Conservation (phyloP, 2,888 invertebrate genomes). For the Rhagophthalmus giganteus region DNA sequence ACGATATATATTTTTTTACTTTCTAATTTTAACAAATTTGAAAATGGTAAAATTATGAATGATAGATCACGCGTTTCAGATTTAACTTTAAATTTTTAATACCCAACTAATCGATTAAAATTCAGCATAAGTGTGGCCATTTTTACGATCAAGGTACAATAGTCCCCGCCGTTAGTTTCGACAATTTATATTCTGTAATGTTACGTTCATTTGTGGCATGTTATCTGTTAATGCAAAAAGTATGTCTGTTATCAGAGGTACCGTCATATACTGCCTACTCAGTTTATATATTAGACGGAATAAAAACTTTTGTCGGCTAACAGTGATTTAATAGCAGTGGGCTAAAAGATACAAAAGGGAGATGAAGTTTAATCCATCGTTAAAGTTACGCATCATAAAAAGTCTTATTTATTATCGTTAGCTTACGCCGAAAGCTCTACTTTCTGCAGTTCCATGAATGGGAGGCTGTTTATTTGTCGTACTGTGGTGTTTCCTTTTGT, state of each 20-base stretch:
- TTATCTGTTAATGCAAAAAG: slow-evolving; percentile 3
- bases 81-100: too few relatives aligned
- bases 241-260: slow-evolving; percentile 4
- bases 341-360: slow-evolving; percentile 8
- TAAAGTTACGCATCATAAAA: slow-evolving; percentile 14
- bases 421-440: slow-evolving; percentile 1
- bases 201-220: background rate
- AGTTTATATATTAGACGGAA: slow-evolving; percentile 2
- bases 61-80: too few relatives aligned
- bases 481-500: slow-evolving; percentile 11
- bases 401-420: slow-evolving; percentile 14
- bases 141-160: too few relatives aligned
- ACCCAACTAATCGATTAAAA: too few relatives aligned
- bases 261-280: background rate
- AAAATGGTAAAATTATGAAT: too few relatives aligned
- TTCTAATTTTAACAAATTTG: too few relatives aligned
- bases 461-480: slow-evolving; percentile 10
- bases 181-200: background rate
- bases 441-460: background rate
- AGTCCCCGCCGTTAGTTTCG: background rate
- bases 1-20: too few relatives aligned
- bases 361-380: slow-evolving; percentile 11
- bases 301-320: slow-evolving; percentile 4
- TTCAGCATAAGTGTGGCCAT: too few relatives aligned
- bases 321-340: slow-evolving; percentile 8